Conservation (phyloP, 2,113 vertebrate species). For the Amphiprion percula region DNA sequence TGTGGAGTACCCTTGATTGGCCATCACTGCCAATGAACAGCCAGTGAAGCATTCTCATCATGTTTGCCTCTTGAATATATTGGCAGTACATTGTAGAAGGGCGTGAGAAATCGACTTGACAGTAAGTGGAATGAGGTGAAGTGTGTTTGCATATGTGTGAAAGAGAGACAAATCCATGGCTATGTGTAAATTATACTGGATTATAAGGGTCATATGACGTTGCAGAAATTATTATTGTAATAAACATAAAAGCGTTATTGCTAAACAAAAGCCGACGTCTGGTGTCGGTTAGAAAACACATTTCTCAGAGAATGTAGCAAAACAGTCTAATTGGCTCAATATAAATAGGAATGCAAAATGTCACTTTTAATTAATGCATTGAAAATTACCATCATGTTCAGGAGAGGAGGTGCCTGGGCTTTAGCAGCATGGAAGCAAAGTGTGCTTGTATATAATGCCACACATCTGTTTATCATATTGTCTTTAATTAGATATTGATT, state of each 20-base stretch:
- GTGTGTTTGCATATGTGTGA: neutral
- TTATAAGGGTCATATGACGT: neutral
- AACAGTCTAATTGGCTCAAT: constrained; percentile 36
- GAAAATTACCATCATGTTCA: constrained; percentile 42
- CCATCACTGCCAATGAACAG: constrained; percentile 23
- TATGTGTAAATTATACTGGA: constrained; percentile 10
- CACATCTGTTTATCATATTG: constrained; percentile 34
- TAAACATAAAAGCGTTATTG: neutral
- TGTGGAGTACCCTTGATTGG: constrained; percentile 34
- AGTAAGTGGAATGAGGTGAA: constrained; percentile 32
- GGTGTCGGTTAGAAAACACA: constrained; percentile 5
- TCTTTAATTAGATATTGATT: constrained; percentile 56
- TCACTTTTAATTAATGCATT: constrained; percentile 59
- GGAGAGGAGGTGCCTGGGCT: constrained; percentile 3
- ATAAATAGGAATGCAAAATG: constrained; percentile 41
- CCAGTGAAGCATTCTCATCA: constrained; percentile 52
- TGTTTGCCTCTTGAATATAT: constrained; percentile 46
- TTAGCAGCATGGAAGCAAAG: neutral
- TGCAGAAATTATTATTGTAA: constrained; percentile 11
- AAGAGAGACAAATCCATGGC: neutral
- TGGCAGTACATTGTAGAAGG: constrained; percentile 41
- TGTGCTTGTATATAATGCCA: constrained; percentile 1
- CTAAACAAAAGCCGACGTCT: constrained; percentile 10
- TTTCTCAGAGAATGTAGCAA: constrained; percentile 22
- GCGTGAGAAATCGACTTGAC: constrained; percentile 37